phyloP scores from a whole-genome alignment of 1,140 invertebrate genomes.

The Mactra quadrangularis region DNA sequence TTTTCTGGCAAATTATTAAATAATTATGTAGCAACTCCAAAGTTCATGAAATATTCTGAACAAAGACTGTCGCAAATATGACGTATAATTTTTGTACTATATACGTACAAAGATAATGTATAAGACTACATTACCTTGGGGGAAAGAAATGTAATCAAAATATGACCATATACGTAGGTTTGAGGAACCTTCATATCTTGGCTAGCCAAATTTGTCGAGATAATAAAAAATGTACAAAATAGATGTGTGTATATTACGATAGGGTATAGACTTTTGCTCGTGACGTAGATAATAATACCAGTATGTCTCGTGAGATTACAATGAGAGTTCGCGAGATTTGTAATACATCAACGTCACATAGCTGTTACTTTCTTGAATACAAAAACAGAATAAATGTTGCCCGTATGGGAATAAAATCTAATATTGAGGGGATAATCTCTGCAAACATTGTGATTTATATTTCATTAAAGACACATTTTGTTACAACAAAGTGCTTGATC shows the following conservation, averaged over 20 bases:
- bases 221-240: constrained; percentile 8
- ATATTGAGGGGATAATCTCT: no score
- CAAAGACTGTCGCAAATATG: no score
- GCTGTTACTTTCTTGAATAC: constrained; percentile 28
- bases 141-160: background rate
- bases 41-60: no score
- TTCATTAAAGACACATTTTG: no score
- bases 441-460: no score
- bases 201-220: background rate
- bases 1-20: no score
- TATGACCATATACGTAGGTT: no score
- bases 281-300: background rate
- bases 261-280: constrained; percentile 21
- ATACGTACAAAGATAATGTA: no score
- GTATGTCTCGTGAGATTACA: constrained; percentile 21
- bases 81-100: no score
- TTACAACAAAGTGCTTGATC: no score
- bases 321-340: constrained; percentile 33
- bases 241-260: background rate
- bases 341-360: constrained; percentile 30
- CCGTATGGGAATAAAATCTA: constrained; percentile 7
- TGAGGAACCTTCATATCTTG: background rate
- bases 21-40: no score
- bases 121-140: no score
- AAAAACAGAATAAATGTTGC: constrained; percentile 2